phyloP scores from a whole-genome alignment of 1,140 invertebrate genomes.

The Panagrolaimus sp. region DNA sequence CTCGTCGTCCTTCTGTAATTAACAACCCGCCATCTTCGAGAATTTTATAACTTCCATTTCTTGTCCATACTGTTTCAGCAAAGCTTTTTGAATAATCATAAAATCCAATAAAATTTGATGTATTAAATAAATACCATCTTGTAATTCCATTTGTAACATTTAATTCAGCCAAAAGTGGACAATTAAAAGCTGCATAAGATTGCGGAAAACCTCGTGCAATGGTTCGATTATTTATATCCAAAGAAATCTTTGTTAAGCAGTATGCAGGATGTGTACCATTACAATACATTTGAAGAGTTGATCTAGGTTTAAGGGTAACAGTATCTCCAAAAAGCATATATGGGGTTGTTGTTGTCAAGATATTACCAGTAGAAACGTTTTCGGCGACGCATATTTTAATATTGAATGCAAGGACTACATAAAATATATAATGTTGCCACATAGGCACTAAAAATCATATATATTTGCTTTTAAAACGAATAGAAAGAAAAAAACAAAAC shows the following conservation, averaged over 20 bases:
- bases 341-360: not conserved
- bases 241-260: constrained; percentile 6
- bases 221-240: not conserved
- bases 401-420: no score
- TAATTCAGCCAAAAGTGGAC: not conserved
- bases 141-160: not conserved
- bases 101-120: not conserved
- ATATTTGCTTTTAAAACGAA: no score
- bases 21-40: constrained; percentile 7
- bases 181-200: not conserved
- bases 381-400: no score
- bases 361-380: not conserved
- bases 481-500: no score
- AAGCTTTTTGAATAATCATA: not conserved
- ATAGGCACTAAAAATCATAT: no score
- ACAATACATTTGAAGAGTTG: not conserved
- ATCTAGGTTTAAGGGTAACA: not conserved
- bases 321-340: not conserved
- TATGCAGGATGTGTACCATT: constrained; percentile 5
- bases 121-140: not conserved
- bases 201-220: not conserved
- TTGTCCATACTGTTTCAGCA: not conserved
- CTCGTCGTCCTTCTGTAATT: not conserved
- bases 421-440: no score
- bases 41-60: not conserved